Evolutionary conservation across 2,797 vertebrate genomes (phyloP).

Genomic region (Esox masquinongy): DNA sequence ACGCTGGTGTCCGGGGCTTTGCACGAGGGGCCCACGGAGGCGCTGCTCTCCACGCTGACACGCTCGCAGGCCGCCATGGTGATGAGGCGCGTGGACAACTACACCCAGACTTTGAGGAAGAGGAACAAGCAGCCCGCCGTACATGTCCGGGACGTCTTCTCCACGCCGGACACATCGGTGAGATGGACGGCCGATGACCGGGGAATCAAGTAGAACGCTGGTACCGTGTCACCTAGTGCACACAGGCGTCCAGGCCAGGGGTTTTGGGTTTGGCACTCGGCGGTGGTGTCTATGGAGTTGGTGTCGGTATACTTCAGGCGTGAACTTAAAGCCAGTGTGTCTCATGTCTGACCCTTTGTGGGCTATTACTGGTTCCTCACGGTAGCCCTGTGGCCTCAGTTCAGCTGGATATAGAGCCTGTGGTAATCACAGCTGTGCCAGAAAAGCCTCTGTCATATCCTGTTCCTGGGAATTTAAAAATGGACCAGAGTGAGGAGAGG

Average conservation of each 20-base stretch:
- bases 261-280: background rate
- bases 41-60: constrained; percentile 88
- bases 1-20: constrained; percentile 77
- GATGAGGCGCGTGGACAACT: constrained; percentile 88
- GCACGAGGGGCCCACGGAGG: constrained; percentile 78
- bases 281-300: background rate
- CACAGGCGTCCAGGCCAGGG: background rate
- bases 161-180: constrained; percentile 72
- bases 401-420: background rate
- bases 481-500: background rate
- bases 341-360: background rate
- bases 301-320: background rate
- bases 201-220: no score
- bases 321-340: background rate
- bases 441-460: background rate
- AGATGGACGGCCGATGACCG: constrained; percentile 36
- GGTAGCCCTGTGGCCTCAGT: background rate
- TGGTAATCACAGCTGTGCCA: background rate
- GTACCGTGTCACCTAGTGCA: no score
- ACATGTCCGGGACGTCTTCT: constrained; percentile 88
- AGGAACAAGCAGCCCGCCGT: constrained; percentile 83
- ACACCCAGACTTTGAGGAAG: constrained; percentile 88
- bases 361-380: background rate
- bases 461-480: background rate
- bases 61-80: constrained; percentile 88